A percentile compares a stretch with the other conserved stretches of the same genome.
phyloP scores from a whole-genome alignment of 2,113 vertebrate species.

The Dissostichus mawsoni region DNA sequence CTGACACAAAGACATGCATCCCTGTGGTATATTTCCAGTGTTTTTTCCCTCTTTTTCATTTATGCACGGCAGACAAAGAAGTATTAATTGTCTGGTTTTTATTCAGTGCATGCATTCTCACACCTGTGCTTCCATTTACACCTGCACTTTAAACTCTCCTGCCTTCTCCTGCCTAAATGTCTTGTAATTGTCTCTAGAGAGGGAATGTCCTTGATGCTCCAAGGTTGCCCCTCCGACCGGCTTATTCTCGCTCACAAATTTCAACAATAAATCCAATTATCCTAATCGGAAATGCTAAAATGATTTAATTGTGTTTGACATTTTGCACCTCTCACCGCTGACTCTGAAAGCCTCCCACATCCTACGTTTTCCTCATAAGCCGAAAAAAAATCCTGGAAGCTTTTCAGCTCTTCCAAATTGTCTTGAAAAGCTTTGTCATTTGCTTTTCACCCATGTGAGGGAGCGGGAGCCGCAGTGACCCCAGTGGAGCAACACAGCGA shows the following conservation, averaged over 20 bases:
- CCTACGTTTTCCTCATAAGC: conserved; percentile 7
- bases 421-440: conserved; percentile 50
- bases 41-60: background rate
- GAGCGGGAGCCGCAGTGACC: conserved; percentile 40
- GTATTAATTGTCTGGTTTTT: background rate
- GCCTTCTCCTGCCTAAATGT: conserved; percentile 19
- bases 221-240: conserved; percentile 44
- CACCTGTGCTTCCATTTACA: conserved; percentile 36
- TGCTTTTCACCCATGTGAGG: conserved; percentile 31
- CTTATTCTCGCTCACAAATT: conserved; percentile 40
- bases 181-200: conserved; percentile 43
- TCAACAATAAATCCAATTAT: conserved; percentile 64
- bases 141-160: conserved; percentile 27
- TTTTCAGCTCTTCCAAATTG: conserved; percentile 21
- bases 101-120: conserved; percentile 3
- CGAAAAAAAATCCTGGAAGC: conserved; percentile 32
- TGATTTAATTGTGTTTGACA: conserved; percentile 56
- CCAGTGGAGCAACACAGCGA: conserved; percentile 39
- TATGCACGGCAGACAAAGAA: background rate
- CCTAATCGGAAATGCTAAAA: conserved; percentile 28
- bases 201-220: conserved; percentile 47
- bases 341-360: background rate
- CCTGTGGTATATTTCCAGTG: background rate
- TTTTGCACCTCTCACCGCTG: conserved; percentile 10
- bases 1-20: conserved; percentile 12